Percentiles rank a stretch among this genome's conserved stretches.
These are phyloP conservation scores for Sitophilus oryzae DNA, from an alignment of 1,140 invertebrate species.

Conservation along the genomic window DNA sequence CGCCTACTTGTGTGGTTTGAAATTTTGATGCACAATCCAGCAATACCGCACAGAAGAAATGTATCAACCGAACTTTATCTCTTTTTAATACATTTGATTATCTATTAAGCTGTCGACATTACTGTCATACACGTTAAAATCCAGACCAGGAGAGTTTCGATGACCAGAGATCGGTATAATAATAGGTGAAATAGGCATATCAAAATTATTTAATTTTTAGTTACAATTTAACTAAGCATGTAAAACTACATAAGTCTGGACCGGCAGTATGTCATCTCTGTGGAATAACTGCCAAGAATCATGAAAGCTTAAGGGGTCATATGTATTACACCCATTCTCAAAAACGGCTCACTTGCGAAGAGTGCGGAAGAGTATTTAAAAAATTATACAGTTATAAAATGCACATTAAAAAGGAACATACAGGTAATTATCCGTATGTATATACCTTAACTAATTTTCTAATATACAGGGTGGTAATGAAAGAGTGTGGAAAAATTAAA, in stretches of 20 bases:
- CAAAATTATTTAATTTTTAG: constrained; percentile 10
- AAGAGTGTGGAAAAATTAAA: too few relatives aligned
- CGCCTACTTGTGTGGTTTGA: too few relatives aligned
- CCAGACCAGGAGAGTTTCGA: too few relatives aligned
- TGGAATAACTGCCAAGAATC: constrained; percentile 30
- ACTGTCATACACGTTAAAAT: too few relatives aligned
- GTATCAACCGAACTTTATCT: too few relatives aligned
- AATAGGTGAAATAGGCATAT: constrained; percentile 6
- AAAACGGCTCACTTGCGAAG: constrained; percentile 25
- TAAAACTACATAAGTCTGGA: constrained; percentile 16
- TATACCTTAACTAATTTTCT: too few relatives aligned
- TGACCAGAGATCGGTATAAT: constrained; percentile 10
- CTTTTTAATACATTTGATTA: too few relatives aligned
- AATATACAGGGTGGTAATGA: too few relatives aligned
- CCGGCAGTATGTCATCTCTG: constrained; percentile 32
- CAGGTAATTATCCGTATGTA: constrained; percentile 21
- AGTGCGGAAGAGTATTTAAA: constrained; percentile 24
- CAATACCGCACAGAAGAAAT: too few relatives aligned
- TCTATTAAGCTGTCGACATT: too few relatives aligned
- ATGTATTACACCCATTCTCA: constrained; percentile 30
- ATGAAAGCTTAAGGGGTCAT: constrained; percentile 33
- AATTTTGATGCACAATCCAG: too few relatives aligned
- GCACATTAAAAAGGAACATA: constrained; percentile 33
- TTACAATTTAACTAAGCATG: constrained; percentile 29
- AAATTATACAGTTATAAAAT: constrained; percentile 24